Conservation (phyloP, 2,113 vertebrate species). For the Vicugna pacos region DNA sequence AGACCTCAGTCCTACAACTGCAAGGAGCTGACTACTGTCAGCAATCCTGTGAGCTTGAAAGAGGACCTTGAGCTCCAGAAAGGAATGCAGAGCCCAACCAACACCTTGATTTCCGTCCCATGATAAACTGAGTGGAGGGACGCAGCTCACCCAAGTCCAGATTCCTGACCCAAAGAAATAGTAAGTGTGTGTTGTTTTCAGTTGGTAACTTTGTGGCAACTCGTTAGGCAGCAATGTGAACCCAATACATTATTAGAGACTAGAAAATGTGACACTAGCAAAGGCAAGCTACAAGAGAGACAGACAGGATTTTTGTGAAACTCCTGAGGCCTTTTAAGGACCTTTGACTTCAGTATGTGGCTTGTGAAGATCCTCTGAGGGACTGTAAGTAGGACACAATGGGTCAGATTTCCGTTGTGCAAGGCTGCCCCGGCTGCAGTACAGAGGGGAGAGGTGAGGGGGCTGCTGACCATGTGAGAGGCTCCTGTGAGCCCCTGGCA, state of each 20-base stretch:
- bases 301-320: neutral
- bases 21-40: neutral
- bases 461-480: rapidly evolving
- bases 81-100: rapidly evolving
- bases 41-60: neutral
- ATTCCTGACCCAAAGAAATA: neutral
- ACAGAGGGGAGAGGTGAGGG: neutral
- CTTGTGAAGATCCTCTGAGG: neutral
- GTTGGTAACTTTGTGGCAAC: neutral
- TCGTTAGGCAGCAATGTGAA: neutral
- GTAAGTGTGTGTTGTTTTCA: neutral
- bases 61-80: neutral
- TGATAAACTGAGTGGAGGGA: neutral
- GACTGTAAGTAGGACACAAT: rapidly evolving
- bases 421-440: rapidly evolving
- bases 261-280: neutral
- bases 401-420: neutral
- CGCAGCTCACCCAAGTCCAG: rapidly evolving
- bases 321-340: neutral
- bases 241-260: neutral
- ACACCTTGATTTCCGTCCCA: neutral
- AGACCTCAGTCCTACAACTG: neutral
- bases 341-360: neutral
- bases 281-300: neutral
- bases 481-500: rapidly evolving